Evolutionary conservation across 1,140 invertebrate species (phyloP).

Genomic region (Apis florea): DNA sequence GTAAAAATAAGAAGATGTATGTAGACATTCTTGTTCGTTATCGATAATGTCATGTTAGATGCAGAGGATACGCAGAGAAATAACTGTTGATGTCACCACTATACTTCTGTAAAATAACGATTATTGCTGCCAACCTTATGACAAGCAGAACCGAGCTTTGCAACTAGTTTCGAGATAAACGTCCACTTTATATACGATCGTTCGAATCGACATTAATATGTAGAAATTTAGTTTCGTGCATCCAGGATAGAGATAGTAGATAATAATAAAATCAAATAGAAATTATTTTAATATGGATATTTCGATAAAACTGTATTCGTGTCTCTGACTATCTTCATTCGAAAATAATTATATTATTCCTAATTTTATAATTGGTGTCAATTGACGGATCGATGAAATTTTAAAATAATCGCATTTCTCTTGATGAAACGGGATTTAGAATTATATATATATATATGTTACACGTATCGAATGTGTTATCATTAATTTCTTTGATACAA

Average conservation of each 20-base stretch:
- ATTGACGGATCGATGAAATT: neutral
- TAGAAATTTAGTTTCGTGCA: conserved; percentile 1
- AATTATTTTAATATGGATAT: conserved; percentile 9
- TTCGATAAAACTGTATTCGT: conserved; percentile 14
- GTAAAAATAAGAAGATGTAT: too few species aligned
- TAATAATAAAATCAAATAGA: conserved; percentile 25
- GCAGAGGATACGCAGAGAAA: conserved; percentile 3
- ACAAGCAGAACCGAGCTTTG: conserved; percentile 20
- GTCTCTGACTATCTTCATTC: neutral
- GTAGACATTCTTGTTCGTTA: conserved; percentile 1
- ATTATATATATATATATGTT: neutral
- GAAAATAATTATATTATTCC: neutral
- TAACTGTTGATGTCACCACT: conserved; percentile 21
- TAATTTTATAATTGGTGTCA: neutral
- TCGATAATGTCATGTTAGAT: conserved; percentile 32
- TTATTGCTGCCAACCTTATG: conserved; percentile 28
- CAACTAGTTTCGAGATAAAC: conserved; percentile 38
- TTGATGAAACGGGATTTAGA: conserved; percentile 2
- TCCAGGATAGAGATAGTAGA: conserved; percentile 37
- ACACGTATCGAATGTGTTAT: neutral
- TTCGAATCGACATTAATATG: conserved; percentile 32
- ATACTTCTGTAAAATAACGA: conserved; percentile 48
- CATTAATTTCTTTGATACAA: conserved; percentile 8
- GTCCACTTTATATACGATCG: conserved; percentile 31
- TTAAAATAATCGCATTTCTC: neutral